Conservation (phyloP, 2,797 vertebrate species). For the Poeciliopsis paucimaculata region DNA sequence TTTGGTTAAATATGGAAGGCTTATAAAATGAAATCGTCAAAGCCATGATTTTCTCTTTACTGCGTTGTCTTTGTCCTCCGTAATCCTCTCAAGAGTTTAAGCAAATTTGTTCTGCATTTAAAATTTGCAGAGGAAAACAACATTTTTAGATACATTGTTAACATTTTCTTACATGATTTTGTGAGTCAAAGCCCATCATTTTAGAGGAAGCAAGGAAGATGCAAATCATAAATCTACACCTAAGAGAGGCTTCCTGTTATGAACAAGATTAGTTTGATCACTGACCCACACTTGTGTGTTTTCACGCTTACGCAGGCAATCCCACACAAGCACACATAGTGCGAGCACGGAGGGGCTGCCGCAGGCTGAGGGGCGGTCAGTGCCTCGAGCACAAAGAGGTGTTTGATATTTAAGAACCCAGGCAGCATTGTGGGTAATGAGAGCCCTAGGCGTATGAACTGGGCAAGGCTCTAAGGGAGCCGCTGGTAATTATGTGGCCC, state of each 20-base stretch:
- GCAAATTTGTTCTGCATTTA: constrained; percentile 14
- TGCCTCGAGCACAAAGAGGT: constrained; percentile 65
- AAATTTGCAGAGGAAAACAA: constrained; percentile 17
- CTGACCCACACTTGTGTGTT: constrained; percentile 10
- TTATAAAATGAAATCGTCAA: constrained; percentile 35
- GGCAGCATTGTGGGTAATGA: constrained; percentile 78
- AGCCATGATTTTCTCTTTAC: constrained; percentile 24
- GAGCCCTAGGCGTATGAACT: constrained; percentile 65
- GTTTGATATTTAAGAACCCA: constrained; percentile 76
- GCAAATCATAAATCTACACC: constrained; percentile 9
- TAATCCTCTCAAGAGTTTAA: neutral
- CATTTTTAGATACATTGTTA: neutral
- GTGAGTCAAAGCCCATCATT: constrained; percentile 7
- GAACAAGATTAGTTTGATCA: constrained; percentile 28
- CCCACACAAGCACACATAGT: constrained; percentile 43
- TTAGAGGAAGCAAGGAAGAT: constrained; percentile 30
- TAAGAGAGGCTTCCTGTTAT: constrained; percentile 8
- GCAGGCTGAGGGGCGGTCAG: constrained; percentile 44
- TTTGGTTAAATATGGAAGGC: constrained; percentile 25
- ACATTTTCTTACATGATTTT: neutral
- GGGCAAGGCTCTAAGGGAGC: constrained; percentile 65
- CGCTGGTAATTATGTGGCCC: constrained; percentile 75
- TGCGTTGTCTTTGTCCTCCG: constrained; percentile 9
- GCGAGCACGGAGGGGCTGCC: constrained; percentile 44
- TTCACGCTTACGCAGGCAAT: constrained; percentile 18